phyloP scores from a whole-genome alignment of 1,140 invertebrate species.

The Tribolium castaneum region DNA sequence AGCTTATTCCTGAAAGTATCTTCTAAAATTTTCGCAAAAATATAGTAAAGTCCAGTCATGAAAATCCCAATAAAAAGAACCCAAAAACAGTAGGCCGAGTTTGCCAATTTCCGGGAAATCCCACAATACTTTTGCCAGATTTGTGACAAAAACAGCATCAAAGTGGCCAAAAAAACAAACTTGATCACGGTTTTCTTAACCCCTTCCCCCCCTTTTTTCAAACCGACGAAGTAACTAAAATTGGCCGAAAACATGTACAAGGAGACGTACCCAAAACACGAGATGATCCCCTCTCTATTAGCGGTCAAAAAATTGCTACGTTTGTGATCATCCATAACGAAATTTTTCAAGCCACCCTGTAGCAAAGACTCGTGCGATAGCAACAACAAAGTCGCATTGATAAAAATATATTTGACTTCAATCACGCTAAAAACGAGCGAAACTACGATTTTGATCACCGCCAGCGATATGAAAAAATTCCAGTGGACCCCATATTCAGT shows the following conservation, averaged over 20 bases:
- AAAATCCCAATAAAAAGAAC: constrained; percentile 72
- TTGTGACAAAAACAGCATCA: constrained; percentile 66
- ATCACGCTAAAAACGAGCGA: constrained; percentile 69
- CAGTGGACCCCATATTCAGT: constrained; percentile 96
- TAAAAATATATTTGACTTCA: constrained; percentile 56
- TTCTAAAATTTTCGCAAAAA: constrained; percentile 67
- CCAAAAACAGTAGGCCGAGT: constrained; percentile 82
- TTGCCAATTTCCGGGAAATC: constrained; percentile 79
- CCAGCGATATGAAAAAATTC: constrained; percentile 97
- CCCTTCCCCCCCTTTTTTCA: constrained; percentile 25
- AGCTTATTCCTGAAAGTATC: constrained; percentile 54
- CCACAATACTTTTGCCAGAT: constrained; percentile 65
- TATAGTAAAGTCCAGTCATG: constrained; percentile 67
- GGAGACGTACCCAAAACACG: constrained; percentile 84
- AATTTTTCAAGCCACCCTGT: constrained; percentile 72
- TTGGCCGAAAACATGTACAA: constrained; percentile 82
- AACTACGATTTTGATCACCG: constrained; percentile 81
- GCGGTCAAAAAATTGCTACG: constrained; percentile 77
- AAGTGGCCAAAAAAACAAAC: constrained; percentile 63
- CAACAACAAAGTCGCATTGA: constrained; percentile 67
- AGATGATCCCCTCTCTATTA: constrained; percentile 91
- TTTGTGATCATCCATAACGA: constrained; percentile 74
- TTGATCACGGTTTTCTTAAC: constrained; percentile 52
- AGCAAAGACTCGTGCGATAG: constrained; percentile 78
- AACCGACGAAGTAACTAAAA: constrained; percentile 71